A percentile compares a stretch with the other conserved stretches of the same genome.
phyloP scores from a whole-genome alignment of 53 echinoderm and acorn worm species.

The Stichopus horrens region DNA sequence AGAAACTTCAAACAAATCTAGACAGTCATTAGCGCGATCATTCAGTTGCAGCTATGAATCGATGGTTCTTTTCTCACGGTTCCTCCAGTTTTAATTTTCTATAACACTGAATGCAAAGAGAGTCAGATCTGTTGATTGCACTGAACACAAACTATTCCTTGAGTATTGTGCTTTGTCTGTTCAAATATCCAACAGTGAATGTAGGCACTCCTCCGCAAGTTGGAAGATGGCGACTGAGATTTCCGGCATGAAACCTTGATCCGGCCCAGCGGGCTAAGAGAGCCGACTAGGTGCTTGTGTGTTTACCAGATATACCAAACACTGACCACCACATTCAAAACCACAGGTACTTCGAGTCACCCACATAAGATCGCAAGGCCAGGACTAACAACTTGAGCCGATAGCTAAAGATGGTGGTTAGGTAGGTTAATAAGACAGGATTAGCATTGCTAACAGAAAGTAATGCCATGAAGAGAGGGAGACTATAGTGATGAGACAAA shows the following conservation, averaged over 20 bases:
- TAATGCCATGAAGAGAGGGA: not conserved
- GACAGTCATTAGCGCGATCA: no score
- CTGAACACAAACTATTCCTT: no score
- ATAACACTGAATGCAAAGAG: no score
- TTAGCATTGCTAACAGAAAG: not conserved
- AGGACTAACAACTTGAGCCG: slow-evolving; percentile 24
- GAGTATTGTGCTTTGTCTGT: no score
- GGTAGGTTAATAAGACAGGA: slow-evolving; percentile 23
- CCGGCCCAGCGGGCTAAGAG: not conserved
- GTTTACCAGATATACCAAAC: not conserved
- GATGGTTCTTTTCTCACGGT: no score
- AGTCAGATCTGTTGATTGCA: no score
- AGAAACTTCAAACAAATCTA: no score
- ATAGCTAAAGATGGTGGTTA: slow-evolving; percentile 35
- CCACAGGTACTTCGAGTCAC: not conserved
- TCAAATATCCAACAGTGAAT: no score
- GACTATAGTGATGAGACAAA: not conserved
- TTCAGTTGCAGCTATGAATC: no score
- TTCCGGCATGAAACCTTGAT: not conserved
- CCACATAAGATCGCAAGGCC: slow-evolving; percentile 16
- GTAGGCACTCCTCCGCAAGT: no score
- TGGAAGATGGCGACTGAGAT: no score
- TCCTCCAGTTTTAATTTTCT: no score
- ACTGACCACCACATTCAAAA: slow-evolving; percentile 6
- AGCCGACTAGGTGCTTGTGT: not conserved